phyloP scores from a whole-genome alignment of 2,797 vertebrate species.

The Sphenodon punctatus region DNA sequence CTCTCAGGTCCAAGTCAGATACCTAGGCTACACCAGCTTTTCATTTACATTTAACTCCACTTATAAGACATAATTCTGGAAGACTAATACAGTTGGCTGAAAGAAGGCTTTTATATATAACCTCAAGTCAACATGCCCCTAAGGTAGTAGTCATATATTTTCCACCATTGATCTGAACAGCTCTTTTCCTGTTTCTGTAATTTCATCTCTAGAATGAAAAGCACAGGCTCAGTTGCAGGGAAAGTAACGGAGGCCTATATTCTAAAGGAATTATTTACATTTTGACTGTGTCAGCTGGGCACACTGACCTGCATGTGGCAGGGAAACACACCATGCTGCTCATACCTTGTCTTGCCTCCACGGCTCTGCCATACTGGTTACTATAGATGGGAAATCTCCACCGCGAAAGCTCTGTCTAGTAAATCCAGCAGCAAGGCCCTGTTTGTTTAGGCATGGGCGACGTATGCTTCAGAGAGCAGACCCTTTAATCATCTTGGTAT shows the following conservation, averaged over 20 bases:
- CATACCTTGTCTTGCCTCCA: neutral
- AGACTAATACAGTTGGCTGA: conserved; percentile 21
- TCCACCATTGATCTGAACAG: neutral
- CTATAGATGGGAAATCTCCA: fast-evolving
- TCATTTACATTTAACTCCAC: conserved; percentile 22
- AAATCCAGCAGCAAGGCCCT: neutral
- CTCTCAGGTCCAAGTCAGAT: too few relatives aligned
- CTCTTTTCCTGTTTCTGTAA: conserved; percentile 12
- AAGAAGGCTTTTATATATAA: conserved; percentile 40
- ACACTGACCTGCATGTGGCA: too few relatives aligned
- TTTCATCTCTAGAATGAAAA: neutral
- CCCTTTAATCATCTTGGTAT: conserved; percentile 25
- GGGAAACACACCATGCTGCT: neutral
- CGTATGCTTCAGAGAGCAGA: neutral
- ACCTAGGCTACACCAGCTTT: too few relatives aligned
- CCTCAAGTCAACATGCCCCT: conserved; percentile 1
- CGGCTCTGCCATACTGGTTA: fast-evolving
- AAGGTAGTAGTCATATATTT: conserved; percentile 23
- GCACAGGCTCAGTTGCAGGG: neutral
- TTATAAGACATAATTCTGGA: conserved; percentile 7
- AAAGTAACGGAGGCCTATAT: neutral
- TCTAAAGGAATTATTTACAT: neutral
- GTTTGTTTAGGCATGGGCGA: neutral
- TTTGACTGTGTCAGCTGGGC: neutral
- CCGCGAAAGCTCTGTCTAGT: fast-evolving